phyloP scores from a whole-genome alignment of 2,888 invertebrate species.

The Nymphalis polychloros region DNA sequence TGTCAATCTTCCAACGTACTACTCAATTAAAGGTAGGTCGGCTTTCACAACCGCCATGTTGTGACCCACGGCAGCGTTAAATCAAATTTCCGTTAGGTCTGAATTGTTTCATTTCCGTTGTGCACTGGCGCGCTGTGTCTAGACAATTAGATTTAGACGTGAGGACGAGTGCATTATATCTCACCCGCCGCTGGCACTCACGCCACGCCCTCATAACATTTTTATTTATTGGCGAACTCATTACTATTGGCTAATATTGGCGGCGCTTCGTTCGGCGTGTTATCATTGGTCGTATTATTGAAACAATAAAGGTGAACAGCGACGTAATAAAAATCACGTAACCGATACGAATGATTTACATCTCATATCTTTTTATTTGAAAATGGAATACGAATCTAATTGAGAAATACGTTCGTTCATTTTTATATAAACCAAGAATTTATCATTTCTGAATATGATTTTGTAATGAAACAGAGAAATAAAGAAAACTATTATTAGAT shows the following conservation, averaged over 20 bases:
- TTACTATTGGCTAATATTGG: slow-evolving; percentile 7
- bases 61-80: neutral
- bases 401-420: too few relatives aligned
- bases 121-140: slow-evolving; percentile 4
- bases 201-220: neutral
- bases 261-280: neutral
- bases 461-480: too few relatives aligned
- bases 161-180: neutral
- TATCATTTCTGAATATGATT: too few relatives aligned
- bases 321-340: neutral
- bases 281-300: neutral
- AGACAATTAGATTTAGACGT: slow-evolving; percentile 4
- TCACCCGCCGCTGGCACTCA: neutral
- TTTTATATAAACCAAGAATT: too few relatives aligned
- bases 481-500: too few relatives aligned
- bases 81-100: slow-evolving; percentile 2
- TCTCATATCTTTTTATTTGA: neutral
- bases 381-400: too few relatives aligned
- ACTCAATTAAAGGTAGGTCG: neutral
- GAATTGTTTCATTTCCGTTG: slow-evolving; percentile 8
- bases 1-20: neutral
- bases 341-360: neutral
- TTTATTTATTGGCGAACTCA: slow-evolving; percentile 11
- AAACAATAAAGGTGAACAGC: neutral
- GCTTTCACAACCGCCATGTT: slow-evolving; percentile 1